These are phyloP conservation scores for Apeira syringaria DNA, from an alignment of 2,888 invertebrate genomes.

Conservation along the genomic window DNA sequence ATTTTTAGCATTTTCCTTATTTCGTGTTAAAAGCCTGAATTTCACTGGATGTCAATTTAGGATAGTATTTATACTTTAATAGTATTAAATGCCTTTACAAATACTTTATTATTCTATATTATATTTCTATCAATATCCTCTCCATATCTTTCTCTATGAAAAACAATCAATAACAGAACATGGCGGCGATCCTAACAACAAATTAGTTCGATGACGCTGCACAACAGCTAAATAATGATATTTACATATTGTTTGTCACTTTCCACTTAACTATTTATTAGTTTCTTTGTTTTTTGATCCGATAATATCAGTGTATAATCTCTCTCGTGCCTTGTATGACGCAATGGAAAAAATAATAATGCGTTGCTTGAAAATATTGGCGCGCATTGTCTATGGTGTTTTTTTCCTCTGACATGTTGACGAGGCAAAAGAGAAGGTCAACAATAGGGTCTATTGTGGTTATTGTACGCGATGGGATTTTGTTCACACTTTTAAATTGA, in stretches of 20 bases:
- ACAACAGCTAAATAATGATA: conserved; percentile 69
- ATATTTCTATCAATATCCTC: neutral
- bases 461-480: neutral
- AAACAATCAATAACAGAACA: conserved; percentile 54
- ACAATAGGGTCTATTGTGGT: conserved; percentile 3
- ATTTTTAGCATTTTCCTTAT: too few relatives aligned
- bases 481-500: conserved; percentile 11
- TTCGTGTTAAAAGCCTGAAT: too few relatives aligned
- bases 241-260: conserved; percentile 84
- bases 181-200: conserved; percentile 56
- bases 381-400: conserved; percentile 18
- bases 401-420: conserved; percentile 3
- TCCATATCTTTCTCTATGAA: conserved; percentile 40
- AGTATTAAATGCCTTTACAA: too few relatives aligned
- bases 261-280: conserved; percentile 66
- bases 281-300: conserved; percentile 31
- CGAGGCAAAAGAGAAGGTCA: conserved; percentile 4
- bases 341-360: neutral
- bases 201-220: conserved; percentile 76
- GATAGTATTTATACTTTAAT: too few relatives aligned
- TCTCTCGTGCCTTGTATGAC: conserved; percentile 46
- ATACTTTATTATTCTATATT: too few relatives aligned
- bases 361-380: conserved; percentile 10
- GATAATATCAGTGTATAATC: conserved; percentile 48
- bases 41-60: too few relatives aligned